Percentiles rank a stretch among this genome's conserved stretches.
Conservation (phyloP, 2,113 vertebrate species). For the Etheostoma spectabile region DNA sequence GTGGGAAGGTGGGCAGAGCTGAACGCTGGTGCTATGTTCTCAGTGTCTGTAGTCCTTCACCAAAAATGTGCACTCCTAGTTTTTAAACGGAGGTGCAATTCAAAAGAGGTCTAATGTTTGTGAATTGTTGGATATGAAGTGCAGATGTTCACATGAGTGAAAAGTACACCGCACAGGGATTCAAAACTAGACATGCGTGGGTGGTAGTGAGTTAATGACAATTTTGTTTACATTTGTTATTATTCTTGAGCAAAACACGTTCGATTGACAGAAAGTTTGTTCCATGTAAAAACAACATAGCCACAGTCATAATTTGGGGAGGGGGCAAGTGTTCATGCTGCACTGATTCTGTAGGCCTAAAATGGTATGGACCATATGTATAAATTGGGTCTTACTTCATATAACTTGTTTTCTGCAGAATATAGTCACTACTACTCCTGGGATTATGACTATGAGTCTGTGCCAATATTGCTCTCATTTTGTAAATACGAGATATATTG, state of each 20-base stretch:
- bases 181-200: background rate
- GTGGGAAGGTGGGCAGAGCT: slow-evolving; percentile 71
- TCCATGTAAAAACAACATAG: background rate
- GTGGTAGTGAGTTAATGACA: slow-evolving; percentile 11
- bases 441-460: background rate
- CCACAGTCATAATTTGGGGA: background rate
- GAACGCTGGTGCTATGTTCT: slow-evolving; percentile 51
- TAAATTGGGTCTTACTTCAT: background rate
- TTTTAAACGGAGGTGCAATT: background rate
- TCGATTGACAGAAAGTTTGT: background rate
- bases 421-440: background rate
- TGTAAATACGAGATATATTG: background rate
- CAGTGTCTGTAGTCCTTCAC: slow-evolving; percentile 25
- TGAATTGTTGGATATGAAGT: slow-evolving; percentile 4
- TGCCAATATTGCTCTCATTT: background rate
- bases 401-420: background rate
- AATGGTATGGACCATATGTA: background rate
- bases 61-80: slow-evolving; percentile 24
- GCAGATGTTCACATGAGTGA: slow-evolving; percentile 7
- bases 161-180: background rate
- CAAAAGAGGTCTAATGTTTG: background rate
- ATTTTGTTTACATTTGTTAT: background rate
- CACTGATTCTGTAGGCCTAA: background rate
- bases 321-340: background rate
- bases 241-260: background rate